Evolutionary conservation across 2,113 vertebrate genomes (phyloP).

Genomic region (Phoxinus phoxinus): DNA sequence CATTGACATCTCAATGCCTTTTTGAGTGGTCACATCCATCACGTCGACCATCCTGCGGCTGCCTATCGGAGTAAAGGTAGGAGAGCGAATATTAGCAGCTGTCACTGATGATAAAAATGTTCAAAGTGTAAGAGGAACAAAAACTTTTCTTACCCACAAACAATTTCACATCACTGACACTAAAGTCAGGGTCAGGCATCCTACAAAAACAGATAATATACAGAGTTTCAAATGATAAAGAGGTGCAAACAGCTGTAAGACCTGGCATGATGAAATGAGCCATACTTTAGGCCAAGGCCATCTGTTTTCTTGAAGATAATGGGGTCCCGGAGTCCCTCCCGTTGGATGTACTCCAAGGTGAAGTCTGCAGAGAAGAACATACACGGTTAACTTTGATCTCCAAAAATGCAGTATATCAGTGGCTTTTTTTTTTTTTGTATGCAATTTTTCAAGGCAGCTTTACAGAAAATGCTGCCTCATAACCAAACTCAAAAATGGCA

Average conservation of each 20-base stretch:
- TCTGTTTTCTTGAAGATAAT: conserved; percentile 91
- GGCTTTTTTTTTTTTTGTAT: background rate
- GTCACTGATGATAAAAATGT: background rate
- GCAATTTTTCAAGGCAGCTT: background rate
- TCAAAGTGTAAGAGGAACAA: background rate
- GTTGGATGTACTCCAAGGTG: conserved; percentile 95
- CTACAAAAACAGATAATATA: conserved; percentile 70
- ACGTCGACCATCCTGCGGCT: conserved; percentile 95
- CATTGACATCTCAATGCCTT: conserved; percentile 99
- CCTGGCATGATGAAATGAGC: conserved; percentile 23
- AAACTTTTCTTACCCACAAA: conserved; percentile 88
- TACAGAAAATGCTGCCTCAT: background rate
- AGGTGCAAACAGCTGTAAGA: background rate
- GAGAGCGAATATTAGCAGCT: too few species aligned
- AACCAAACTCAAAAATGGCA: background rate
- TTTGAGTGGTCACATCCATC: conserved; percentile 98
- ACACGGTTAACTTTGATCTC: background rate
- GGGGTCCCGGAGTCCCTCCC: conserved; percentile 91
- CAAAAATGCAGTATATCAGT: conserved; percentile 9
- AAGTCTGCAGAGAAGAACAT: conserved; percentile 80
- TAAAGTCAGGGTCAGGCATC: conserved; percentile 96
- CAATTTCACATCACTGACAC: conserved; percentile 95
- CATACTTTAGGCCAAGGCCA: conserved; percentile 94
- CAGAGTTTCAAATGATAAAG: background rate
- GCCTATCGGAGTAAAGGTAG: conserved; percentile 72